phyloP scores from a whole-genome alignment of 2,113 vertebrate species.

The Rousettus leschenaultii region DNA sequence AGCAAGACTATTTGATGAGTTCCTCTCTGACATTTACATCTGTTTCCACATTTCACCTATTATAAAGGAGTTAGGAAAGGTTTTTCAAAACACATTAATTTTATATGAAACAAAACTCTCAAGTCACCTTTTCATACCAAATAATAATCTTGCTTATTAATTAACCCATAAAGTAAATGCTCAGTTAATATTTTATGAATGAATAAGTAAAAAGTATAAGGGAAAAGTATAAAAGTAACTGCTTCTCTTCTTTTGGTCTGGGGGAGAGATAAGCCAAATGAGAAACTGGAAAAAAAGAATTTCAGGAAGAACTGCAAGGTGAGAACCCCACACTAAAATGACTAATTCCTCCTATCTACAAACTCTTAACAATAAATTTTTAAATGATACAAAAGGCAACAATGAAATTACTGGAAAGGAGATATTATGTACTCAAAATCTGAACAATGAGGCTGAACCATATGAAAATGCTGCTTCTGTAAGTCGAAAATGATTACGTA shows the following conservation, averaged over 20 bases:
- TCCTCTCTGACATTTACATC: neutral
- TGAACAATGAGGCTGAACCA: neutral
- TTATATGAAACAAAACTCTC: neutral
- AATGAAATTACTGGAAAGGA: neutral
- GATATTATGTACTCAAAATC: conserved; percentile 1
- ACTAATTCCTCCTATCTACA: neutral
- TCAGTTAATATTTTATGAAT: neutral
- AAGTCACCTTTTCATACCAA: neutral
- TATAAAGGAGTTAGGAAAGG: neutral
- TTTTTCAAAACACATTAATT: neutral
- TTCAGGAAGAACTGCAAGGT: neutral
- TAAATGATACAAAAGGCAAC: neutral
- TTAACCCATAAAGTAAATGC: neutral
- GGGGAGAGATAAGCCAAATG: neutral
- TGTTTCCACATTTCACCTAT: neutral
- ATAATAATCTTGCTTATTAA: neutral
- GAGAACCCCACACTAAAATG: neutral
- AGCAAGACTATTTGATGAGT: neutral
- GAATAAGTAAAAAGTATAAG: neutral
- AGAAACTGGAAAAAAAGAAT: neutral
- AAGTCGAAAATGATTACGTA: neutral
- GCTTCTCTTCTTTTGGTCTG: neutral
- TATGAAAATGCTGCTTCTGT: neutral
- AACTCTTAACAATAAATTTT: neutral
- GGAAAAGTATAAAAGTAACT: neutral